Evolutionary conservation across 2,113 vertebrate species (phyloP), one percentile per base, ranked within the genome.

Genomic region (Poeciliopsis prolifica): DNA sequence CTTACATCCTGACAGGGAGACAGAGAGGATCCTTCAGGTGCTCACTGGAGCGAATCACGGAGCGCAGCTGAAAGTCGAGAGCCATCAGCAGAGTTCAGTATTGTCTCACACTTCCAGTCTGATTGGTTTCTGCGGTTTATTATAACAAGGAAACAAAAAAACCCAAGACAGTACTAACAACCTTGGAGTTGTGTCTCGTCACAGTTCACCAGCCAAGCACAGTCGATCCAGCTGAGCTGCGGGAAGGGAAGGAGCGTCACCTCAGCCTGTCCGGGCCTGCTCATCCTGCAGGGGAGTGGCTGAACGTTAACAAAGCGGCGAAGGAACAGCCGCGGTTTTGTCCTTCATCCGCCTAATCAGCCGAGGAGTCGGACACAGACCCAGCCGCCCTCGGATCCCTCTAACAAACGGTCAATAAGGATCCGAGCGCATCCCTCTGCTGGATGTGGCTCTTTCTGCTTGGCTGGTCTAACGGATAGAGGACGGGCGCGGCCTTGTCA

Each of bases 191-290:
- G 78, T 83, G 83, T 87, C 83, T 78, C 51, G 88, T 91, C 86
- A 91, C 83, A 91, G 90, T 91, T 86, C 82, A 78, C 74, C 84
- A 86, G 85, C 87, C 88, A 88, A 91, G 89, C 86, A 81, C 74
- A 90, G 82, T 85, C 78, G 68, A 77, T 75, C 74, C 40, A 75
- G 81, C 82, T 72, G 82, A 87, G 88, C 82, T 81, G 86, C 78
- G 84, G 76, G 85, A 81, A 82, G 62, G 79, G 75, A 19, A 70
- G 73, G 78, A 63, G 68, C 51, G 81, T 83, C 91, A 81, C 88
- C 86, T 72, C 78, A 4, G 82, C 92, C 86, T 88, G 90, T 80
- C 76, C 72, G 8, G 86, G 79, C 92, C 68, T 78, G 88, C 71
- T 80, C 65, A 9, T 82, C 79, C 81, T 82, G 68, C 80, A 65